Percentiles rank a stretch among this genome's conserved stretches.
Conservation (phyloP, 2,797 vertebrate genomes). For the Hipposideros larvatus region DNA sequence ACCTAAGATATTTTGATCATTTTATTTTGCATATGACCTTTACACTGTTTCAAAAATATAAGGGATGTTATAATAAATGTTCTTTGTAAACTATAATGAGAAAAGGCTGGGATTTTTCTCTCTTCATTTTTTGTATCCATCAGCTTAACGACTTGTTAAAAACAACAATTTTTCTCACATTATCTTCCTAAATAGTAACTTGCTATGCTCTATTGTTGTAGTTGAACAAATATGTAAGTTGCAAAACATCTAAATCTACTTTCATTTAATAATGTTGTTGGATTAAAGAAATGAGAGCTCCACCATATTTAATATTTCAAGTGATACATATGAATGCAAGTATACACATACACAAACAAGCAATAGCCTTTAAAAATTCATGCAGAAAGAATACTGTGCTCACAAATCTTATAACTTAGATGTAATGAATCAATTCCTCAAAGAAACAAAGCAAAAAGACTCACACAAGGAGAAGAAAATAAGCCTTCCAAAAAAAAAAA, state of each 20-base stretch:
- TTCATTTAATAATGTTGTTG: neutral
- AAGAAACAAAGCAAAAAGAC: neutral
- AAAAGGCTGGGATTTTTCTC: neutral
- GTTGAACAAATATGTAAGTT: neutral
- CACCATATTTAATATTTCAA: neutral
- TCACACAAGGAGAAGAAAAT: neutral
- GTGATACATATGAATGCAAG: neutral
- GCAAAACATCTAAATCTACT: neutral
- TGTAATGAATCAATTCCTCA: neutral
- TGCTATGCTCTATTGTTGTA: neutral
- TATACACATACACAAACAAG: neutral
- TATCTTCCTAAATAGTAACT: neutral
- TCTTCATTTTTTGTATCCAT: neutral
- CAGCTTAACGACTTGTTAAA: neutral
- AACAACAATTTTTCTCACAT: neutral
- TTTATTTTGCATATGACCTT: slow-evolving; percentile 53
- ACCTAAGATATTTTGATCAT: neutral
- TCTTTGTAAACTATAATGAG: slow-evolving; percentile 20
- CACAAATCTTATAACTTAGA: neutral
- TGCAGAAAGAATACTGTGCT: neutral
- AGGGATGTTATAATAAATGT: slow-evolving; percentile 28
- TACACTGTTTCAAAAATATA: slow-evolving; percentile 30
- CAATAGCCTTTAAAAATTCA: neutral
- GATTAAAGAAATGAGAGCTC: neutral
- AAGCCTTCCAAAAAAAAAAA: neutral